Evolutionary conservation across 2,888 invertebrate species (phyloP).

Genomic region (Hydrotaea diabolus): DNA sequence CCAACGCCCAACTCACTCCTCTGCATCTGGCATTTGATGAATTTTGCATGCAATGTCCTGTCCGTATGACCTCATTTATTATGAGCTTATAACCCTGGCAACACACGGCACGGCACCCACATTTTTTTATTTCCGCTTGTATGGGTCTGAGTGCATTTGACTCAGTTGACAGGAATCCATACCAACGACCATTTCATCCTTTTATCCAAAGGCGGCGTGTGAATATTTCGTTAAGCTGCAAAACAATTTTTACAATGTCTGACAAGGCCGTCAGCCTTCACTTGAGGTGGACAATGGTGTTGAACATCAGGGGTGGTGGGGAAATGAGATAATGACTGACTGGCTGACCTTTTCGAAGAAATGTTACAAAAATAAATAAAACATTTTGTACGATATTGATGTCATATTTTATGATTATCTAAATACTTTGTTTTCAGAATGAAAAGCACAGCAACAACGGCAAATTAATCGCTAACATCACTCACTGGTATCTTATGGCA

Average conservation of each 20-base stretch:
- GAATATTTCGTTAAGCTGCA: background rate
- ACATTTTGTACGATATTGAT: background rate
- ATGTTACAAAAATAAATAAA: background rate
- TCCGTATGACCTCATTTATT: conserved; percentile 21
- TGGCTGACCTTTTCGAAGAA: background rate
- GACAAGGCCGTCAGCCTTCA: background rate
- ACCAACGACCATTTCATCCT: background rate
- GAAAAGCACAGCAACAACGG: background rate
- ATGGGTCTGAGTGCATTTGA: background rate
- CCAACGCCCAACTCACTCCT: background rate
- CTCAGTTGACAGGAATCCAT: background rate
- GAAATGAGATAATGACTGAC: background rate
- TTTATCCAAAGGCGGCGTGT: background rate
- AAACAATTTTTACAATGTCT: background rate
- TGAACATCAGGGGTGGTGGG: too few species aligned
- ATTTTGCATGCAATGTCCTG: conserved; percentile 15
- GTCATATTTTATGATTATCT: conserved; percentile 9
- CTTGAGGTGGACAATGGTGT: background rate
- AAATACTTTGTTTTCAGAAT: background rate
- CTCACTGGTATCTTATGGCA: background rate
- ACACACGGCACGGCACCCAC: background rate
- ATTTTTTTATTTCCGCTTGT: background rate
- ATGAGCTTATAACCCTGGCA: background rate
- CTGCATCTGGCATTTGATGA: conserved; percentile 1
- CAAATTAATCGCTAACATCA: background rate